These are phyloP conservation scores for Xestia sexstrigata DNA, from an alignment of 2,888 invertebrate species.

Conservation along the genomic window DNA sequence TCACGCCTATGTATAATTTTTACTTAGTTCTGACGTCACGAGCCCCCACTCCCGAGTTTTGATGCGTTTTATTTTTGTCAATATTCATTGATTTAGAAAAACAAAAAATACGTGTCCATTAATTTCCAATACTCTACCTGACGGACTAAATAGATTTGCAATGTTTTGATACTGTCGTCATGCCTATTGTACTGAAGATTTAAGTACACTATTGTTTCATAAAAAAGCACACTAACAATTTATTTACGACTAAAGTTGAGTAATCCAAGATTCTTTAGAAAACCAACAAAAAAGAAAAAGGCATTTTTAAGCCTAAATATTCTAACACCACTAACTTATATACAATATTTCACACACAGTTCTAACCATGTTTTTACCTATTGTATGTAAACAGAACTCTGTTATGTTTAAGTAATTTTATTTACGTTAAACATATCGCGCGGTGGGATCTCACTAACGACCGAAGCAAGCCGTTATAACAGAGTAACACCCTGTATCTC, in stretches of 20 bases:
- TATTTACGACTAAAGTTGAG: not conserved
- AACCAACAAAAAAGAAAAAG: not conserved
- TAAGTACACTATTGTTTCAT: not conserved
- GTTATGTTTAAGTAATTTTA: constrained; percentile 68
- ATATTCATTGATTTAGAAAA: too few species aligned
- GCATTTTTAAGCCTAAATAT: not conserved
- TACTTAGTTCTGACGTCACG: too few species aligned
- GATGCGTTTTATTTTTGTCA: too few species aligned
- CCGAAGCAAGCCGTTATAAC: constrained; percentile 71
- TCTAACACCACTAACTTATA: not conserved
- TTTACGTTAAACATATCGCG: constrained; percentile 72
- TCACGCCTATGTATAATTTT: too few species aligned
- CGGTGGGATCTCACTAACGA: constrained; percentile 73
- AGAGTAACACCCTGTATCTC: constrained; percentile 65
- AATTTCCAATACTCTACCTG: too few species aligned
- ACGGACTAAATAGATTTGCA: too few species aligned
- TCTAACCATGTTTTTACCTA: constrained; percentile 14
- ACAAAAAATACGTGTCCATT: too few species aligned
- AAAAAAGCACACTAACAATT: not conserved
- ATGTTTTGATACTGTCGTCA: too few species aligned
- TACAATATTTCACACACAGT: constrained; percentile 19
- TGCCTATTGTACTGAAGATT: not conserved
- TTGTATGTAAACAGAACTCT: constrained; percentile 36
- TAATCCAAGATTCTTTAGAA: not conserved
- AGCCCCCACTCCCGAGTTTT: too few species aligned